A percentile compares a stretch with the other conserved stretches of the same genome.
Evolutionary conservation across 2,797 vertebrate genomes (phyloP).

Genomic region (Myioborus melanocephalus): DNA sequence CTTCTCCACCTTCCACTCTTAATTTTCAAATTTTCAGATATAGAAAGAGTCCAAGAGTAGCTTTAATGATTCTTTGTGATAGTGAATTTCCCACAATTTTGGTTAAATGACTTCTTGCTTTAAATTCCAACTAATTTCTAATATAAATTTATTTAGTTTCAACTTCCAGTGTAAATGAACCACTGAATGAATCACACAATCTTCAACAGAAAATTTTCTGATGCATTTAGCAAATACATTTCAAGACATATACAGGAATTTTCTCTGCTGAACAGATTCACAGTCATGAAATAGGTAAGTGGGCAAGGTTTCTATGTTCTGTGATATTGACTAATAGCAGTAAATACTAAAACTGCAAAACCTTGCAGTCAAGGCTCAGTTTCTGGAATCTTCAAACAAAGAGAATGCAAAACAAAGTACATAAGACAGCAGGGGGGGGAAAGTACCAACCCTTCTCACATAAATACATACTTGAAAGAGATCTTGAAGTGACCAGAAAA

Average conservation of each 20-base stretch:
- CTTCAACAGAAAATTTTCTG: not conserved
- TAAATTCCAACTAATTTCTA: not conserved
- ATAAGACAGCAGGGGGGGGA: fast-evolving
- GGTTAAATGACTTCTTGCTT: not conserved
- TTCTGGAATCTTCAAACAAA: not conserved
- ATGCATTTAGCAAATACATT: not conserved
- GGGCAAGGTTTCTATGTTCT: not conserved
- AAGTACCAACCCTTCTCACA: not conserved
- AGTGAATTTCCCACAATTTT: not conserved
- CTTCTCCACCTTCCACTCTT: fast-evolving
- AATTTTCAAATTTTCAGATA: not conserved
- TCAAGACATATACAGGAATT: not conserved
- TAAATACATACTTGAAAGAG: not conserved
- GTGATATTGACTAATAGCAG: not conserved
- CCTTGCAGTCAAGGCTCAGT: not conserved
- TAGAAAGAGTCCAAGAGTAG: not conserved
- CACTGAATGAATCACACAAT: not conserved
- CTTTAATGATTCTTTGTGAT: not conserved
- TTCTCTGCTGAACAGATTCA: not conserved
- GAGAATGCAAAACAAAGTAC: not conserved
- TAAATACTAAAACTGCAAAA: not conserved
- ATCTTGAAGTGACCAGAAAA: not conserved
- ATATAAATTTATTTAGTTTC: not conserved
- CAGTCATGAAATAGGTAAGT: not conserved
- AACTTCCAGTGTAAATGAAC: not conserved